phyloP scores from a whole-genome alignment of 2,888 invertebrate species.

The Drosophila gaucha region DNA sequence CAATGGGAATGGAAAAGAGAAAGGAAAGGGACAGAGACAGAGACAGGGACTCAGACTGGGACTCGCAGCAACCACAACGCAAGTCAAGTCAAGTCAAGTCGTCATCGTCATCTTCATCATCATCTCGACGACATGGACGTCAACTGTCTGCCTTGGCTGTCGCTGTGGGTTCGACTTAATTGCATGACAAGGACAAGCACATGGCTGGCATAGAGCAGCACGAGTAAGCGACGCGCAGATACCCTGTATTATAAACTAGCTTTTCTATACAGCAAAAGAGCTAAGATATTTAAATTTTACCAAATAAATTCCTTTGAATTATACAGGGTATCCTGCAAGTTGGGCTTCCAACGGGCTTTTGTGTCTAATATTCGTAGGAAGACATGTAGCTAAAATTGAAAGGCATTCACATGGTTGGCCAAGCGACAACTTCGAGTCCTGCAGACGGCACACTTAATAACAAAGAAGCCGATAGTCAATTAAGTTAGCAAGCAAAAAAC shows the following conservation, averaged over 20 bases:
- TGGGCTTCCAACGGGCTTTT: not conserved
- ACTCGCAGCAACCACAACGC: slow-evolving; percentile 34
- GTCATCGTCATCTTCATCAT: slow-evolving; percentile 18
- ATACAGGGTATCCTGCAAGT: not conserved
- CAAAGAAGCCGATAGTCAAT: not conserved
- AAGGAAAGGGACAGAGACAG: too few species aligned
- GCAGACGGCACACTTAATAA: slow-evolving; percentile 8
- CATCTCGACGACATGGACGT: slow-evolving; percentile 35
- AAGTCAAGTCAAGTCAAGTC: slow-evolving; percentile 26
- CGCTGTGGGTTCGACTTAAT: slow-evolving; percentile 44
- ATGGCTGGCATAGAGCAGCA: slow-evolving; percentile 2
- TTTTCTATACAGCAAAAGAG: too few species aligned
- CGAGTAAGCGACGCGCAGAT: not conserved
- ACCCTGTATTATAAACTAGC: too few species aligned
- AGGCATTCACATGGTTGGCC: not conserved
- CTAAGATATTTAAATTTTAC: too few species aligned
- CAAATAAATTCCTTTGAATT: too few species aligned
- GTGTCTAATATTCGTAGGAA: not conserved
- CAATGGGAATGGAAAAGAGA: slow-evolving; percentile 1
- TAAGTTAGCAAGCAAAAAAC: not conserved
- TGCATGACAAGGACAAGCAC: slow-evolving; percentile 49
- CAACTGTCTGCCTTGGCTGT: slow-evolving; percentile 32
- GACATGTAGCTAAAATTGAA: not conserved
- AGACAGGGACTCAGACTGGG: slow-evolving; percentile 10
- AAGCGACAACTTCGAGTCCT: slow-evolving; percentile 5